Evolutionary conservation across 2,888 invertebrate species (phyloP).

Genomic region (Meliscaeva auricollis): DNA sequence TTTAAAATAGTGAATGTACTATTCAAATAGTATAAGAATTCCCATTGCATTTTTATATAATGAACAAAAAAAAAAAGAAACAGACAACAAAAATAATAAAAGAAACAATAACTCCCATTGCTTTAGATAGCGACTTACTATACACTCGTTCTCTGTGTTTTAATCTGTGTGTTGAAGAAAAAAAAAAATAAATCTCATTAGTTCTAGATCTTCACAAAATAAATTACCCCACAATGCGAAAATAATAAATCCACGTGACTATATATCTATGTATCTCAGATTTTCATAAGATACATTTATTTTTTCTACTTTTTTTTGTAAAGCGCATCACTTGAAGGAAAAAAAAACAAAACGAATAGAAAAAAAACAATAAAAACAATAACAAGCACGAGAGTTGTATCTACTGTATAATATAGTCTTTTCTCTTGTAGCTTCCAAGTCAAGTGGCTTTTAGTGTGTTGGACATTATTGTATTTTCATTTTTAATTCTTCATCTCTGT

Average conservation of each 20-base stretch:
- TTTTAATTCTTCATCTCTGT: constrained; percentile 10
- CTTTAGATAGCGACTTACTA: background rate
- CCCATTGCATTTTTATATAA: constrained; percentile 18
- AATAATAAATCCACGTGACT: constrained; percentile 74
- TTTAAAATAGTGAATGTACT: constrained; percentile 41
- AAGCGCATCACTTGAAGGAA: constrained; percentile 46
- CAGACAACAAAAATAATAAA: too few species aligned
- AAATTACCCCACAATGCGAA: constrained; percentile 72
- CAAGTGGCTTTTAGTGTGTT: constrained; percentile 49
- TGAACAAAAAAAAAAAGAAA: background rate
- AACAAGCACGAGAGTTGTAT: constrained; percentile 55
- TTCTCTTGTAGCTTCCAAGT: constrained; percentile 3
- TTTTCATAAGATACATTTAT: constrained; percentile 55
- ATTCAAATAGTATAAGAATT: constrained; percentile 25
- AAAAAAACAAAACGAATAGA: background rate
- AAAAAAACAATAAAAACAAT: constrained; percentile 18
- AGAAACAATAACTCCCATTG: constrained; percentile 42
- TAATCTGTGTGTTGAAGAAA: constrained; percentile 37
- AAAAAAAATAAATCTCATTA: constrained; percentile 60
- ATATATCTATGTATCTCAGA: constrained; percentile 44
- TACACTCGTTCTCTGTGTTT: background rate
- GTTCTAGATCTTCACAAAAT: constrained; percentile 76
- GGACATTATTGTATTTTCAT: constrained; percentile 27
- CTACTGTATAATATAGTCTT: background rate
- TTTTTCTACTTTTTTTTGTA: constrained; percentile 33